phyloP scores from a whole-genome alignment of 2,888 invertebrate species.

The Dyspetes luteomarginatus region DNA sequence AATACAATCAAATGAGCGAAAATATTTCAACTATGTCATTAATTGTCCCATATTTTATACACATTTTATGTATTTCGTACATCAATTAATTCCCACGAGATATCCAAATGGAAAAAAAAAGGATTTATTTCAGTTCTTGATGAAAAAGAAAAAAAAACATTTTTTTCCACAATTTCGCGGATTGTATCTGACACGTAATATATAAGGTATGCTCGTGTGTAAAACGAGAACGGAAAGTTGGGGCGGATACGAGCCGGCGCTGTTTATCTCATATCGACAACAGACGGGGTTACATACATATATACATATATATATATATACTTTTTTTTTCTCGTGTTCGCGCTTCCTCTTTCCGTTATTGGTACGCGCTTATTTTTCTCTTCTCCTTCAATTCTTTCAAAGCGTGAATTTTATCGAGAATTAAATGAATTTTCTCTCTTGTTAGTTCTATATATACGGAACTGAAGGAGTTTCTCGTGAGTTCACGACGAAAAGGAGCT shows the following conservation, averaged over 20 bases:
- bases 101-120: no score
- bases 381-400: neutral
- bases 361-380: neutral
- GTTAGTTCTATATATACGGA: neutral
- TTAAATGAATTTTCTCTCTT: conserved; percentile 26
- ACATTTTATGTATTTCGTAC: no score
- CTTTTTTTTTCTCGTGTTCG: conserved; percentile 11
- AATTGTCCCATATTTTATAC: no score
- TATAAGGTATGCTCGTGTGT: conserved; percentile 1
- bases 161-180: neutral
- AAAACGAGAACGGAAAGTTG: conserved; percentile 51
- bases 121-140: no score
- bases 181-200: neutral
- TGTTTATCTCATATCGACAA: conserved; percentile 56
- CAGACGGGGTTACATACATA: conserved; percentile 40
- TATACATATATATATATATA: no score
- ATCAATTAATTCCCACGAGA: no score
- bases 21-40: no score
- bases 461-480: conserved; percentile 37
- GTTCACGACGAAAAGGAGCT: neutral
- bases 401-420: neutral
- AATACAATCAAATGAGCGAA: no score
- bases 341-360: conserved; percentile 25
- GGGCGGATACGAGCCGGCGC: conserved; percentile 62
- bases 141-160: no score